phyloP scores from a whole-genome alignment of 2,797 vertebrate species.

The Rhinella marina region DNA sequence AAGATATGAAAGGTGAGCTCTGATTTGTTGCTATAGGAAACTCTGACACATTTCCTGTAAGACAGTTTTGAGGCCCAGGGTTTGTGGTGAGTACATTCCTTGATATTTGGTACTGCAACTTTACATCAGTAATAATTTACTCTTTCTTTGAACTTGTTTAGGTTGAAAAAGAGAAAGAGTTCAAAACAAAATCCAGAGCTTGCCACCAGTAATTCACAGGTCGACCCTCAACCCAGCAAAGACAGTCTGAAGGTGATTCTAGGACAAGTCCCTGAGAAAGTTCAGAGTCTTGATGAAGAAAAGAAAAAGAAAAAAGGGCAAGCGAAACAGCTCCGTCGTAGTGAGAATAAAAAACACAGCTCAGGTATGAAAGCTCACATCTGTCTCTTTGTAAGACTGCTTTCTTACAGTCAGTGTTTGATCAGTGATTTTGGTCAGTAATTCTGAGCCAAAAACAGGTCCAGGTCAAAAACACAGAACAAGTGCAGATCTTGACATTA shows the following conservation, averaged over 20 bases:
- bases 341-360: constrained; percentile 77
- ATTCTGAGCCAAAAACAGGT: too few relatives aligned
- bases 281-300: constrained; percentile 67
- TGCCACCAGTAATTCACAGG: constrained; percentile 65
- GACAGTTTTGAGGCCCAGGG: too few relatives aligned
- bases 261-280: constrained; percentile 71
- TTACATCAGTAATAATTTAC: neutral
- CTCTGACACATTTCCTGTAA: too few relatives aligned
- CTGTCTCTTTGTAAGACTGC: too few relatives aligned
- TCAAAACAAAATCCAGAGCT: constrained; percentile 75
- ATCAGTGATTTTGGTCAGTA: too few relatives aligned
- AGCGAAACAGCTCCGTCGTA: constrained; percentile 77
- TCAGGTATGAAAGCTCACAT: constrained; percentile 66
- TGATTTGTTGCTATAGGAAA: too few relatives aligned
- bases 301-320: constrained; percentile 78
- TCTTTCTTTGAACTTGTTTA: constrained; percentile 56
- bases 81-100: neutral
- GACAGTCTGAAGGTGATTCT: constrained; percentile 71
- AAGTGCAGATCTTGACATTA: too few relatives aligned
- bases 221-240: constrained; percentile 67
- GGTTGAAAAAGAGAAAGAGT: constrained; percentile 80
- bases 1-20: too few relatives aligned
- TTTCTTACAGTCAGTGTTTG: too few relatives aligned
- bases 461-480: too few relatives aligned
- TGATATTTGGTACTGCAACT: neutral